Conservation (phyloP, 2,797 vertebrate species). For the Thalassophryne amazonica region DNA sequence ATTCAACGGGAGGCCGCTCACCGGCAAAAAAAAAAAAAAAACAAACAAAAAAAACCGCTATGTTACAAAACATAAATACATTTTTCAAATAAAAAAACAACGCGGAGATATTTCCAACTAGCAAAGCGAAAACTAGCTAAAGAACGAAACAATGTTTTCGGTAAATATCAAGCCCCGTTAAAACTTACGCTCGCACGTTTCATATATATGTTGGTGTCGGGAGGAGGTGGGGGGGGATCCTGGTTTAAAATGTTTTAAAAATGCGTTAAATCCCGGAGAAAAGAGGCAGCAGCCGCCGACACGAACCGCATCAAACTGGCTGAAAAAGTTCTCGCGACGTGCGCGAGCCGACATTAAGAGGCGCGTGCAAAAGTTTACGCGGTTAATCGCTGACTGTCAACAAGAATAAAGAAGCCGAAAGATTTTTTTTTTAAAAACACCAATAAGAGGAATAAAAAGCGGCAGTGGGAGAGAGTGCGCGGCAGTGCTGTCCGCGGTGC, state of each 20-base stretch:
- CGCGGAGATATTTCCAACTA: no score
- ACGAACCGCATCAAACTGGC: slow-evolving; percentile 60
- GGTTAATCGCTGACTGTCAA: slow-evolving; percentile 18
- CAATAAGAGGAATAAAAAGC: neutral
- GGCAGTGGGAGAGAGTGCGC: slow-evolving; percentile 13
- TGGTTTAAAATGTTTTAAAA: slow-evolving; percentile 7
- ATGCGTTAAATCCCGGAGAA: slow-evolving; percentile 25
- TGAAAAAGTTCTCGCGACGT: slow-evolving; percentile 73
- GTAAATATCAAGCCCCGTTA: no score
- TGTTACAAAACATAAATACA: no score
- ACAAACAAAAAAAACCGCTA: no score
- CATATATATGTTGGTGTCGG: no score
- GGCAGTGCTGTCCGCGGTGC: slow-evolving; percentile 73
- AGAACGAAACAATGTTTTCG: no score
- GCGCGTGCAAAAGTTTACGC: slow-evolving; percentile 80
- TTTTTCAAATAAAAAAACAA: no score
- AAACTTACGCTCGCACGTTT: no score
- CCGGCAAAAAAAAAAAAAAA: no score
- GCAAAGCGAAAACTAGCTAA: no score
- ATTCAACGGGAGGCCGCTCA: no score
- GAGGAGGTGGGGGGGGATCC: no score
- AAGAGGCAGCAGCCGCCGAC: slow-evolving; percentile 55
- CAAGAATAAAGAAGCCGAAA: neutral
- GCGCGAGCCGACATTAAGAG: slow-evolving; percentile 46
- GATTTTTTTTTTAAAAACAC: slow-evolving; percentile 15